A percentile compares a stretch with the other conserved stretches of the same genome.
Evolutionary conservation across 2,113 vertebrate species (phyloP).

Genomic region (Sprattus sprattus): DNA sequence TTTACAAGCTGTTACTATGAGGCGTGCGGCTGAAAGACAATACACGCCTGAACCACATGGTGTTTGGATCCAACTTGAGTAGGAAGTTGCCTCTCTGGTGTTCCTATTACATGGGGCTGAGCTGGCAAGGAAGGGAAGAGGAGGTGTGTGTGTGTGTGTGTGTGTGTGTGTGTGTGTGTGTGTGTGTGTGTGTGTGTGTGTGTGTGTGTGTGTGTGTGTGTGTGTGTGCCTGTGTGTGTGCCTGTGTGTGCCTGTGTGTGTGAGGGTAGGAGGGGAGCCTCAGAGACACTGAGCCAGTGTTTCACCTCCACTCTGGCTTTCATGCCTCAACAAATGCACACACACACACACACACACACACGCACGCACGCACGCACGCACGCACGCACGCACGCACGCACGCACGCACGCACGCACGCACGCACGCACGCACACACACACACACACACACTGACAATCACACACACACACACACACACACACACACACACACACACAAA

Average conservation of each 20-base stretch:
- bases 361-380: background rate
- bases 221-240: background rate
- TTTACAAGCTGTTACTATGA: constrained; percentile 64
- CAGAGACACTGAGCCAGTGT: background rate
- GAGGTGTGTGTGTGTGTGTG: constrained; percentile 47
- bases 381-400: background rate
- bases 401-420: background rate
- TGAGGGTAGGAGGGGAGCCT: background rate
- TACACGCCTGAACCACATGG: constrained; percentile 43
- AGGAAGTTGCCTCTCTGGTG: constrained; percentile 38
- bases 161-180: constrained; percentile 2
- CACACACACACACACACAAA: background rate
- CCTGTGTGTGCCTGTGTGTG: background rate
- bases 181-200: background rate
- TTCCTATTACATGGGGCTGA: constrained; percentile 33
- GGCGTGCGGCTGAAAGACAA: constrained; percentile 55
- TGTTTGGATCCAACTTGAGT: constrained; percentile 40
- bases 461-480: constrained; percentile 8
- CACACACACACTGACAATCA: background rate
- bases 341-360: background rate
- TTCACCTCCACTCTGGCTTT: constrained; percentile 14
- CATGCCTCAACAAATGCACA: background rate
- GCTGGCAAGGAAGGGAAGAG: constrained; percentile 35
- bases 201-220: constrained; percentile 27
- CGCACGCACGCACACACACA: background rate